Evolutionary conservation across 2,888 invertebrate species (phyloP), one percentile per base, ranked within the genome.

Genomic region (Sussaba pulchella): DNA sequence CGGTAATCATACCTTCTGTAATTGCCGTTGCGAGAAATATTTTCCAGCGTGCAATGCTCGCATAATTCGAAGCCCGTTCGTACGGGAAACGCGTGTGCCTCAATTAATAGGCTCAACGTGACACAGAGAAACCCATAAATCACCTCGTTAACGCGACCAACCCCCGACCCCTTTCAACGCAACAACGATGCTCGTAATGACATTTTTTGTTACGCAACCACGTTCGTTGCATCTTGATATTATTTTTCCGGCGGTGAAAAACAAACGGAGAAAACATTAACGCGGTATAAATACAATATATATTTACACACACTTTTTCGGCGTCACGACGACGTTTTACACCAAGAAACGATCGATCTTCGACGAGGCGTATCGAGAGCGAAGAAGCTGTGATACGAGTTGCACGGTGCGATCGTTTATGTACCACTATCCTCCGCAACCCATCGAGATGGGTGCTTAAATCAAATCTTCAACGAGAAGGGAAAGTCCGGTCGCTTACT

Each of bases 381-480:
- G 17, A 72, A 72, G 67, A 61, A 63, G 52, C 66, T 57, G 64
- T 17, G 64, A 52, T 41, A 64, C 57, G 43, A 57, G 63, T 63
- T 50, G 57, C 57, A 47, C 54, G 36, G 8, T 19, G 4, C 41
- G 54, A 24, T 17, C 12, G 39, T 69, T 21, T 52, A 19, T 50
- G 61, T 63, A 50, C 36, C 17, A 31, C 50, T 39, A 31, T 41
- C 70, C 59, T 78, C 67, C 67, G 67, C 69, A 76, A 76, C 70
- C 61, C 36, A 50, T 73, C 52, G 52, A 21, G 50, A 31, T 12
- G 4, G 70, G 71, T 70, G 71, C 54, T 78, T 79, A 79, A 79
- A 79, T 79, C 75, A 75, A 70, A 70, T 52, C 57, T 79, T 79
- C 75, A 79, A 79, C 75, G 78, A 78, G 72, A 79, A 75, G 45